Evolutionary conservation across 1,140 invertebrate species (phyloP), one percentile per base, ranked within the genome.

Genomic region (Paraescarpia echinospica): DNA sequence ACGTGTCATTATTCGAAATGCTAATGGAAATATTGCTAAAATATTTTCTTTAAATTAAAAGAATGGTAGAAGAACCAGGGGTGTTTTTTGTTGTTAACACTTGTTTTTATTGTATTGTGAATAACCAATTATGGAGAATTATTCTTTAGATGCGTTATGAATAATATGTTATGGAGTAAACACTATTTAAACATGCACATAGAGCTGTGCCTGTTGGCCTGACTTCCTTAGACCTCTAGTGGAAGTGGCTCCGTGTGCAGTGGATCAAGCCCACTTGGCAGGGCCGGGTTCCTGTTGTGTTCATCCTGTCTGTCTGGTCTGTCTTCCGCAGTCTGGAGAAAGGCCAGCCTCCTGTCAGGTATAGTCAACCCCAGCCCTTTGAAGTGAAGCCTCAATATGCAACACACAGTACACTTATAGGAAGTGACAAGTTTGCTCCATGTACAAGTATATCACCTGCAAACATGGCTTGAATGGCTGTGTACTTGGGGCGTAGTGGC

Each of bases 361-460:
- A 18, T 2, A 77, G 59, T 22, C 59, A 22, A 77, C 59, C 59
- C 59, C 14, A 18, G 59, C 1, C 59, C 59, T 77, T 77, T 77
- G 59, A 77, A 77, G 59, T 77, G 59, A 77, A 12, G 59, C 59
- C 59, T 27, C 22, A 27, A 77, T 18, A 77, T 77, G 59, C 59
- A 77, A 31, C 27, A 18, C 22, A 27, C 59, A 77, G 27, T 77
- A 31, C 59, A 31, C 59, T 77, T 77, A 77, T 77, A 77, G 59
- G 59, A 77, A 77, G 59, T 77, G 59, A 77, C 59, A 77, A 77
- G 59, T 77, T 77, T 77, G 59, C 59, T 77, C 59, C 59, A 77
- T 18, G 59, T 77, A 77, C 59, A 77, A 77, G 59, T 77, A 77
- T 27, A 77, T 77, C 59, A 77, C 59, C 59, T 77, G 59, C 1